phyloP scores from a whole-genome alignment of 2,113 vertebrate species.

The Holacanthus passer region DNA sequence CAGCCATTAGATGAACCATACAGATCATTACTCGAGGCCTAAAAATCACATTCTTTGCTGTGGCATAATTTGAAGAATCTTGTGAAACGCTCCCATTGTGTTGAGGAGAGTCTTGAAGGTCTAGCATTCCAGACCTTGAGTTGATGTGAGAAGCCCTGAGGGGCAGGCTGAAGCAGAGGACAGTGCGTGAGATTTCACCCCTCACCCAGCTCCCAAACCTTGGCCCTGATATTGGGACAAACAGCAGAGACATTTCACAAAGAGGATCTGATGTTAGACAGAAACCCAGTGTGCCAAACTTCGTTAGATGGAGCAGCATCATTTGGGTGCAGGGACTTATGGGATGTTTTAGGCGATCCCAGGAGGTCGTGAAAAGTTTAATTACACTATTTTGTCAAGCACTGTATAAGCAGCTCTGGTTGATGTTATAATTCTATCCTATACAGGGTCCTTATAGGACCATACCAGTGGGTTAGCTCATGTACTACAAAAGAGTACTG shows the following conservation, averaged over 20 bases:
- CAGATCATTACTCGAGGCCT: conserved; percentile 1
- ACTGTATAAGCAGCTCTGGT: not conserved
- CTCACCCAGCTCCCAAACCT: conserved; percentile 48
- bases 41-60: conserved; percentile 8
- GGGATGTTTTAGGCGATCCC: not conserved
- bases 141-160: conserved; percentile 39
- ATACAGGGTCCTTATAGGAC: not conserved
- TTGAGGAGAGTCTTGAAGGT: conserved; percentile 24
- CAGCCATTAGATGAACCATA: conserved; percentile 17
- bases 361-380: conserved; percentile 10
- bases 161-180: conserved; percentile 21
- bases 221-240: conserved; percentile 30
- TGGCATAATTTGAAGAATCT: conserved; percentile 21
- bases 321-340: not conserved
- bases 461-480: not conserved
- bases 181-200: conserved; percentile 42
- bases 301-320: not conserved
- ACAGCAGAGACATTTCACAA: conserved; percentile 37
- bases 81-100: conserved; percentile 44
- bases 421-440: not conserved
- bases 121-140: conserved; percentile 23
- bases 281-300: not conserved
- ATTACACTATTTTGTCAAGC: not conserved
- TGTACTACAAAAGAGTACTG: not conserved
- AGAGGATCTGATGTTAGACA: conserved; percentile 43